Evolutionary conservation across 2,113 vertebrate species (phyloP).

Genomic region (Patagioenas fasciata): DNA sequence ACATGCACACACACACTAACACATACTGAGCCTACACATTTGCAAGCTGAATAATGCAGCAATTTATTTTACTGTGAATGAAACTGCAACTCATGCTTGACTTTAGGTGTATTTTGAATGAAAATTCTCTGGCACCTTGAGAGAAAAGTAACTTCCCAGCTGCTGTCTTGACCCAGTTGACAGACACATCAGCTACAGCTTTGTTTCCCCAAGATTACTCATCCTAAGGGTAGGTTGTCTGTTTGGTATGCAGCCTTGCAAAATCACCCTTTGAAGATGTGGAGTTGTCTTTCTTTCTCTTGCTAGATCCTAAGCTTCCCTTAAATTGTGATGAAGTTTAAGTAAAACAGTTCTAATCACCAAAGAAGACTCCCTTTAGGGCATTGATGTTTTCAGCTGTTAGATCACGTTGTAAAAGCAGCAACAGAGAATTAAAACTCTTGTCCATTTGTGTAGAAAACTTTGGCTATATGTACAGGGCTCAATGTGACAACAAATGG

Average conservation of each 20-base stretch:
- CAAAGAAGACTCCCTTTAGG: slow-evolving; percentile 58
- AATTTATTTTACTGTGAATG: neutral
- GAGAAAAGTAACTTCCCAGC: neutral
- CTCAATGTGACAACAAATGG: neutral
- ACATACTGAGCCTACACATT: neutral
- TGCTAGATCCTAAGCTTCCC: slow-evolving; percentile 62
- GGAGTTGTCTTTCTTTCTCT: slow-evolving; percentile 34
- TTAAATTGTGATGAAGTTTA: slow-evolving; percentile 58
- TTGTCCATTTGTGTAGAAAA: neutral
- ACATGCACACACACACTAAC: neutral
- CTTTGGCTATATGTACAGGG: neutral
- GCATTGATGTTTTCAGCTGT: slow-evolving; percentile 8
- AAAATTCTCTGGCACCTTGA: neutral
- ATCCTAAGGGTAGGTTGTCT: neutral
- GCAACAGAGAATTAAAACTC: neutral
- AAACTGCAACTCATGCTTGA: neutral
- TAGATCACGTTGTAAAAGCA: slow-evolving; percentile 24
- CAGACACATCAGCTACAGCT: neutral
- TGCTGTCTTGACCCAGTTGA: slow-evolving; percentile 23
- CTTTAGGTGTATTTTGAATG: neutral
- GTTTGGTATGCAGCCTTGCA: slow-evolving; percentile 45
- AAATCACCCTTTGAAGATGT: slow-evolving; percentile 59
- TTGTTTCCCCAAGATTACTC: slow-evolving; percentile 53
- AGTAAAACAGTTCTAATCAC: slow-evolving; percentile 59
- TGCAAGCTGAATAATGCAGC: neutral